These are phyloP conservation scores for Dysmachus trigonus DNA, from an alignment of 2,888 invertebrate genomes.

Conservation along the genomic window DNA sequence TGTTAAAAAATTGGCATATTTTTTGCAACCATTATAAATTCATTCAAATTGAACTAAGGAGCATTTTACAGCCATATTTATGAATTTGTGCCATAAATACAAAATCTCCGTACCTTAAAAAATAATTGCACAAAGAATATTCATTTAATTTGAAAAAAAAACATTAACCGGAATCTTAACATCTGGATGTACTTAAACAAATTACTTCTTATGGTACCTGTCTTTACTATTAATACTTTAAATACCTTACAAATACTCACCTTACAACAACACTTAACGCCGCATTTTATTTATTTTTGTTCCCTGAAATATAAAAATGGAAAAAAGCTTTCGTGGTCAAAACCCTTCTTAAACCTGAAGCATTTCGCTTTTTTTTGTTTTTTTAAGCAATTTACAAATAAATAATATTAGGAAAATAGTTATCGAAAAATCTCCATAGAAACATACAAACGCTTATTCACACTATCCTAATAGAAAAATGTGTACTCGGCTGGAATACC, in stretches of 20 bases:
- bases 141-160: neutral
- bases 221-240: neutral
- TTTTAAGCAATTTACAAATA: neutral
- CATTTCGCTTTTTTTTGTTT: neutral
- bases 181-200: neutral
- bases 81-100: neutral
- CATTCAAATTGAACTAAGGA: neutral
- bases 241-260: neutral
- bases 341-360: neutral
- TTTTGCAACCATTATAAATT: neutral
- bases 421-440: neutral
- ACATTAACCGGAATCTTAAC: neutral
- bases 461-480: neutral
- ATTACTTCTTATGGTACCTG: neutral
- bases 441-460: neutral
- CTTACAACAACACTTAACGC: neutral
- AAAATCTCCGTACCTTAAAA: neutral
- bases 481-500: neutral
- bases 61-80: neutral
- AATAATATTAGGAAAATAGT: neutral
- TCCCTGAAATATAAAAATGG: neutral
- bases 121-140: neutral
- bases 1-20: neutral
- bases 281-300: neutral
- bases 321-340: neutral